Evolutionary conservation across 2,797 vertebrate species (phyloP).

Genomic region (Octomys mimax): DNA sequence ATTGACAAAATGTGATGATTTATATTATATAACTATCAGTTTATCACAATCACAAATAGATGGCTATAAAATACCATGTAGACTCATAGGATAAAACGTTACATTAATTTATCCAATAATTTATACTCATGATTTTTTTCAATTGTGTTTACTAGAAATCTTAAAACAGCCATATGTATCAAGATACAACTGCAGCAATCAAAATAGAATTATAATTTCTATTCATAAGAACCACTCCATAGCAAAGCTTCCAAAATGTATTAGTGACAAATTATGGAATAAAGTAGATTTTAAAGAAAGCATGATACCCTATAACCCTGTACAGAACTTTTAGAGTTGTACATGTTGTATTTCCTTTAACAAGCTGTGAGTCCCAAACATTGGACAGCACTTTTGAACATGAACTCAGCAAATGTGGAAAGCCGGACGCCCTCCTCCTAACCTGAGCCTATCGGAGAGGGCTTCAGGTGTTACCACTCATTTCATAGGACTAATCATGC

Average conservation of each 20-base stretch:
- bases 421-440: conserved; percentile 31
- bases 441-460: conserved; percentile 69
- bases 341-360: not conserved
- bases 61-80: conserved; percentile 61
- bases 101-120: conserved; percentile 77
- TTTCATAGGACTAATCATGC: conserved; percentile 83
- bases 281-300: conserved; percentile 84
- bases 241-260: conserved; percentile 80
- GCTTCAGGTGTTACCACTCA: conserved; percentile 82
- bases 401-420: conserved; percentile 66
- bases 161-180: conserved; percentile 74
- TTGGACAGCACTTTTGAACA: conserved; percentile 61
- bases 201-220: conserved; percentile 78
- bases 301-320: conserved; percentile 66
- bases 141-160: conserved; percentile 77
- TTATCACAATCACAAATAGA: conserved; percentile 56
- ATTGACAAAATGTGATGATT: not conserved
- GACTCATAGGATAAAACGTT: conserved; percentile 71
- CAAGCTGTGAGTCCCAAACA: not conserved
- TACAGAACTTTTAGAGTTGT: conserved; percentile 64
- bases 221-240: conserved; percentile 70
- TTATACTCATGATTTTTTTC: conserved; percentile 74
- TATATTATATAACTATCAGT: conserved; percentile 46
- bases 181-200: conserved; percentile 71
- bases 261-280: conserved; percentile 79